These are phyloP conservation scores for Drosophila anomalipes DNA, from an alignment of 2,888 invertebrate genomes.

Conservation along the genomic window DNA sequence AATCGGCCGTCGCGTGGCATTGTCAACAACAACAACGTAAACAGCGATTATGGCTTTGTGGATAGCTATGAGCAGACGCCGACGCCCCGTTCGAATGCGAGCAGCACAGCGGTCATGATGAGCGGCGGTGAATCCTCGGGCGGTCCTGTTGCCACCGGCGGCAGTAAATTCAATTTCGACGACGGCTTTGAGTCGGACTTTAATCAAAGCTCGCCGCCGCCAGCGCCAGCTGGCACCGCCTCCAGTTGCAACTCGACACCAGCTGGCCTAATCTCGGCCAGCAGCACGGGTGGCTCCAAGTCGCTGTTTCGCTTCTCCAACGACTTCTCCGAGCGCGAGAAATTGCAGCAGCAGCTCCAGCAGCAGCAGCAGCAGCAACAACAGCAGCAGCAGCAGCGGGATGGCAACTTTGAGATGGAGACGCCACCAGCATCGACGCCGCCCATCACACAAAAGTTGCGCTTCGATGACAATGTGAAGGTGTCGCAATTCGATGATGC, in stretches of 20 bases:
- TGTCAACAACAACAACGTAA: conserved; percentile 59
- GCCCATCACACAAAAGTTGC: conserved; percentile 83
- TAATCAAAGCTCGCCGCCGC: conserved; percentile 83
- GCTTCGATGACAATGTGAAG: conserved; percentile 91
- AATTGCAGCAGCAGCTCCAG: conserved; percentile 52
- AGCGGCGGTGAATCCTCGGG: conserved; percentile 74
- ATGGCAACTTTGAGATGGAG: conserved; percentile 62
- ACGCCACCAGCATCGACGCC: conserved; percentile 70
- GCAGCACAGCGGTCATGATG: conserved; percentile 68
- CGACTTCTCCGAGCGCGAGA: conserved; percentile 87
- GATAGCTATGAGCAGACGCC: conserved; percentile 84
- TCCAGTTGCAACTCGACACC: conserved; percentile 83
- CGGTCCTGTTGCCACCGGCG: conserved; percentile 43
- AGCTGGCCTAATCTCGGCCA: conserved; percentile 66
- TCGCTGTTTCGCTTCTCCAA: conserved; percentile 87
- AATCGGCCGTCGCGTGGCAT: conserved; percentile 51
- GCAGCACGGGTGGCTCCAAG: conserved; percentile 72
- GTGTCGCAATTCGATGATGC: conserved; percentile 85
- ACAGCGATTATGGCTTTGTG: conserved; percentile 77
- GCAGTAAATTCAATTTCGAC: conserved; percentile 84
- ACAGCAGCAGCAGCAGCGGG: conserved; percentile 57
- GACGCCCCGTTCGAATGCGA: conserved; percentile 81
- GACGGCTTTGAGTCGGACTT: conserved; percentile 85
- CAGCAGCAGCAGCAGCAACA: conserved; percentile 57
- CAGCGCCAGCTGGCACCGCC: conserved; percentile 77